Percentiles rank a stretch among this genome's conserved stretches.
These are phyloP conservation scores for Stegana nigrithorax DNA, from an alignment of 2,888 invertebrate genomes.

Conservation along the genomic window DNA sequence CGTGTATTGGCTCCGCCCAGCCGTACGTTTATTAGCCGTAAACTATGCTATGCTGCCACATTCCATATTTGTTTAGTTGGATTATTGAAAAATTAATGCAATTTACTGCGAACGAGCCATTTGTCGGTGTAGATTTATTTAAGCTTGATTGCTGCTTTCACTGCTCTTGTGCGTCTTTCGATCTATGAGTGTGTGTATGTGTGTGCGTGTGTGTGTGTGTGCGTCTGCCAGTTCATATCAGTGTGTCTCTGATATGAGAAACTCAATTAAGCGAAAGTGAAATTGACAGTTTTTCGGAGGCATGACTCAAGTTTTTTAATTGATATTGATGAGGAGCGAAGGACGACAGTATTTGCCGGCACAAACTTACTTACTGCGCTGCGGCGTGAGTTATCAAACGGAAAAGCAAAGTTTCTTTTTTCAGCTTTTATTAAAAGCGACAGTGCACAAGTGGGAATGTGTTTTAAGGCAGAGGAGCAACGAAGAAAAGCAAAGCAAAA, in stretches of 20 bases:
- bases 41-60: conserved; percentile 44
- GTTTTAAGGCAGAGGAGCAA: no score
- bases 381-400: no score
- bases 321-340: conserved; percentile 41
- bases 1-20: no score
- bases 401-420: not conserved
- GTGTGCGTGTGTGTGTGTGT: no score
- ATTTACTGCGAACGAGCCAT: conserved; percentile 29
- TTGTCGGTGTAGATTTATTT: conserved; percentile 8
- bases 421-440: not conserved
- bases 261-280: conserved; percentile 50
- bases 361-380: no score
- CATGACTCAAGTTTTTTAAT: conserved; percentile 23
- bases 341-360: no score
- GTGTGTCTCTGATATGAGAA: conserved; percentile 18
- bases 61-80: conserved; percentile 50
- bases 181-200: no score
- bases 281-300: conserved; percentile 42
- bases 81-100: conserved; percentile 61
- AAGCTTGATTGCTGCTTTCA: not conserved
- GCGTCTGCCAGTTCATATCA: not conserved
- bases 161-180: no score
- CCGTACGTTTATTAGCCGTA: no score
- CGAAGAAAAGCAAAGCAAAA: no score
- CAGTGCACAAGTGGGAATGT: conserved; percentile 10